Conservation (phyloP, 2,113 vertebrate genomes). For the Oncorhynchus masou region DNA sequence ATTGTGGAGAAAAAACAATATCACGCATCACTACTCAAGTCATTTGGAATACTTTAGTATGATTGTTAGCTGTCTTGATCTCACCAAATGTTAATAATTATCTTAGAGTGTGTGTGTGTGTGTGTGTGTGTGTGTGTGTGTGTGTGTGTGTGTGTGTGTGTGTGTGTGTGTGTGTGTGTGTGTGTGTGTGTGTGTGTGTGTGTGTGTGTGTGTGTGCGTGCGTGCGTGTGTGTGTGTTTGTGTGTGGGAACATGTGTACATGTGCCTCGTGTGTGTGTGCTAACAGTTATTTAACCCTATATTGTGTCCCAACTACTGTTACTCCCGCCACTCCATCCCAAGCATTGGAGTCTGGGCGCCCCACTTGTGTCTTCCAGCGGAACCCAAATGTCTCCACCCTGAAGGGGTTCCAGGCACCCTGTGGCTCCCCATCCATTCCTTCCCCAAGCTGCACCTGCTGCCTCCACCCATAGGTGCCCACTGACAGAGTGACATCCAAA, state of each 20-base stretch:
- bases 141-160: background rate
- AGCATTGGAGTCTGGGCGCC: constrained; percentile 16
- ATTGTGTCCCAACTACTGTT: constrained; percentile 41
- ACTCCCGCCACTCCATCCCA: constrained; percentile 29
- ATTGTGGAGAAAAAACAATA: constrained; percentile 8
- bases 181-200: background rate
- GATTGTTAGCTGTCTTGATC: background rate
- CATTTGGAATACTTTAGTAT: constrained; percentile 9
- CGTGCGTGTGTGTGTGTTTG: background rate
- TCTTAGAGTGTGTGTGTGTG: background rate
- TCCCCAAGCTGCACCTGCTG: background rate
- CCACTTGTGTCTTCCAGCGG: constrained; percentile 26
- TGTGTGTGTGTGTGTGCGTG: background rate
- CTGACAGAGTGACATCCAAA: background rate
- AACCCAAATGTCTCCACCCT: constrained; percentile 31
- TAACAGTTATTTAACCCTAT: constrained; percentile 36
- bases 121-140: background rate
- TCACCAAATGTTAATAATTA: constrained; percentile 20
- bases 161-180: background rate
- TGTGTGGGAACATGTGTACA: background rate
- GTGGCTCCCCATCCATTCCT: background rate
- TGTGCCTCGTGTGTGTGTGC: background rate
- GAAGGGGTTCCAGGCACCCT: constrained; percentile 5
- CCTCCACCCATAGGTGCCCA: background rate
- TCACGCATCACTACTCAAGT: constrained; percentile 1